Evolutionary conservation across 2,113 vertebrate species (phyloP).

Genomic region (Onychostoma macrolepis): DNA sequence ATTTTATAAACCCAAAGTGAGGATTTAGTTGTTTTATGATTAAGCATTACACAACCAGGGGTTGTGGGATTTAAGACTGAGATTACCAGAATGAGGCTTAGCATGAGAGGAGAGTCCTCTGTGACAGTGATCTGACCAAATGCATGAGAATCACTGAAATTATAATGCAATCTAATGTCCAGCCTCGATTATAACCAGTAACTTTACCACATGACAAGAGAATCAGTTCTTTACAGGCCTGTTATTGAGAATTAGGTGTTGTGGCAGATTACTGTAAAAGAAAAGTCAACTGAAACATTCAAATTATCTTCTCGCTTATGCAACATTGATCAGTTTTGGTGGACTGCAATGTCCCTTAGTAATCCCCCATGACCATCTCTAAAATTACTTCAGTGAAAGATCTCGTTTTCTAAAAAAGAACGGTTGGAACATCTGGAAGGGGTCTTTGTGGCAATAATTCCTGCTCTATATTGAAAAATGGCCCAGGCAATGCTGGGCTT

Average conservation of each 20-base stretch:
- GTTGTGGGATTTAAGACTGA: constrained; percentile 40
- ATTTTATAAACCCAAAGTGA: constrained; percentile 36
- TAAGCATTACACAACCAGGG: constrained; percentile 44
- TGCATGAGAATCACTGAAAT: neutral
- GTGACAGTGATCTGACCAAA: constrained; percentile 34
- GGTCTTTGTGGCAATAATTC: constrained; percentile 7
- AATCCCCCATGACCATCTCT: constrained; percentile 49
- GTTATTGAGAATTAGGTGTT: neutral
- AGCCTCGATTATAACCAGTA: neutral
- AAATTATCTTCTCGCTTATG: constrained; percentile 34
- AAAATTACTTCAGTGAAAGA: constrained; percentile 54
- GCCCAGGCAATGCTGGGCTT: neutral
- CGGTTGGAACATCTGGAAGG: constrained; percentile 9
- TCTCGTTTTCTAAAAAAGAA: constrained; percentile 51
- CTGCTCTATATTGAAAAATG: constrained; percentile 22
- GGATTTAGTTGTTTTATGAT: constrained; percentile 42
- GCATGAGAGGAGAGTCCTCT: neutral
- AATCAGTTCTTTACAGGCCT: neutral
- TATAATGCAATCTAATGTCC: neutral
- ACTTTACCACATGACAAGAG: neutral
- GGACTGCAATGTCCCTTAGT: constrained; percentile 55
- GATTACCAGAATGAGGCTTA: constrained; percentile 36
- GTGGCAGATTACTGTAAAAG: neutral
- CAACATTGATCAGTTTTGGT: constrained; percentile 58
- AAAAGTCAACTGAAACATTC: constrained; percentile 23